These are phyloP conservation scores for Vollenhovia emeryi DNA, from an alignment of 1,140 invertebrate species.

Conservation along the genomic window DNA sequence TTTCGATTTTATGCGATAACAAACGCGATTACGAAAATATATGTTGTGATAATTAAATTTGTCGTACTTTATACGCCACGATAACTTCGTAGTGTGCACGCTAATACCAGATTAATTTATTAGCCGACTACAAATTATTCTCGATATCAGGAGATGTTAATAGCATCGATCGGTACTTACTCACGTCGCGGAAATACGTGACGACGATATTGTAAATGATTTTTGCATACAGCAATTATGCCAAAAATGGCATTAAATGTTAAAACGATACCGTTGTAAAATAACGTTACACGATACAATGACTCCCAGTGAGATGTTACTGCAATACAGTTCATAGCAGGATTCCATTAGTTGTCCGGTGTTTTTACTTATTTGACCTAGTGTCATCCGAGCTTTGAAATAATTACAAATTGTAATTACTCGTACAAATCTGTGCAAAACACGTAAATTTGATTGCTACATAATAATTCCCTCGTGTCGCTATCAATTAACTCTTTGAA, in stretches of 20 bases:
- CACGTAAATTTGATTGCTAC: constrained; percentile 14
- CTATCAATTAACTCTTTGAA: constrained; percentile 41
- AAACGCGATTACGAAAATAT: constrained; percentile 48
- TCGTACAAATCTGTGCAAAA: constrained; percentile 29
- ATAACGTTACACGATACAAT: background rate
- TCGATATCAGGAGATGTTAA: background rate
- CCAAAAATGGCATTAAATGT: background rate
- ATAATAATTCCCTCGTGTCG: background rate
- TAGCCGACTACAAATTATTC: constrained; percentile 29
- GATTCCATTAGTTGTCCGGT: background rate
- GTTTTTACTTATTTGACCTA: constrained; percentile 20
- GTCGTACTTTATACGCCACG: constrained; percentile 25
- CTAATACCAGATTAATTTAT: constrained; percentile 17
- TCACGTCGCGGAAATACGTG: constrained; percentile 3
- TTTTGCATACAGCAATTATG: background rate
- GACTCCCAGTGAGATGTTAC: background rate
- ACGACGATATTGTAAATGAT: background rate
- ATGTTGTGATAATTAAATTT: constrained; percentile 55
- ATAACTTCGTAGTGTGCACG: background rate
- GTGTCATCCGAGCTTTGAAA: background rate
- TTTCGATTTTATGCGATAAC: constrained; percentile 51
- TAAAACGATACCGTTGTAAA: background rate
- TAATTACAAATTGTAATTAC: constrained; percentile 39
- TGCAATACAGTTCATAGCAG: background rate
- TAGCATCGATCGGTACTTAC: background rate